Evolutionary conservation across 2,888 invertebrate species (phyloP), one percentile per base, ranked within the genome.

Genomic region (Netelia melanura): DNA sequence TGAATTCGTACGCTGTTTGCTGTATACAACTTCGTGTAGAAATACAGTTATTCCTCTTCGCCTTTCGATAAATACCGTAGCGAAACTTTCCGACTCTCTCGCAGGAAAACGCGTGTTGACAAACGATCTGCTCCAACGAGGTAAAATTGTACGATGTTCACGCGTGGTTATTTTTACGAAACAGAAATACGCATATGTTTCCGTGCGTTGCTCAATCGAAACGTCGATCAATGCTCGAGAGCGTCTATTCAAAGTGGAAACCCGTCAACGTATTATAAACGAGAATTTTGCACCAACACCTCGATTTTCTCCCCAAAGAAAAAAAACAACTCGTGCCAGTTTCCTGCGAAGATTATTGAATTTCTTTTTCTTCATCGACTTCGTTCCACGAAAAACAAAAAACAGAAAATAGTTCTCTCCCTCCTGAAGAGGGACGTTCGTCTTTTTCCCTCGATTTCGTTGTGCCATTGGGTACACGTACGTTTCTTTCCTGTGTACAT

Each of bases 1-100:
- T 65, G 5, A 58, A 76, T 76, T 76, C 56, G 43, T 67, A 67
- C 65, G 56, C 38, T 38, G 65, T 76, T 54, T 54, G 30, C 56
- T 65, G 76, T 65, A 67, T 30, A 10, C 14, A 62, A 23, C 48
- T n/a, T 23, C 6, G 56, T 25, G 9, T 44, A n/a, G n/a, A 25
- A n/a, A 76, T 23, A 8, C 43, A 9, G 38, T 3, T 23, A 10
- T 43, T 56, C n/a, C 17, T 52, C 17, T 17, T 44, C 43, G 10
- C 43, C 23, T 25, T 38, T 21, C 5, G 10, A 43, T 5, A n/a
- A 10, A 23, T 23, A 0, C 48, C 21, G n/a, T 21, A 21, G 38
- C 21, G 48, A 38, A 68, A 68, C 11, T 68, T 70, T 44, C 68
- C 3, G 54, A 54, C 43, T 54, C 10, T 54, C 10, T 54, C 21